Conservation (phyloP, 2,888 invertebrate species). For the Deroplatys truncata region DNA sequence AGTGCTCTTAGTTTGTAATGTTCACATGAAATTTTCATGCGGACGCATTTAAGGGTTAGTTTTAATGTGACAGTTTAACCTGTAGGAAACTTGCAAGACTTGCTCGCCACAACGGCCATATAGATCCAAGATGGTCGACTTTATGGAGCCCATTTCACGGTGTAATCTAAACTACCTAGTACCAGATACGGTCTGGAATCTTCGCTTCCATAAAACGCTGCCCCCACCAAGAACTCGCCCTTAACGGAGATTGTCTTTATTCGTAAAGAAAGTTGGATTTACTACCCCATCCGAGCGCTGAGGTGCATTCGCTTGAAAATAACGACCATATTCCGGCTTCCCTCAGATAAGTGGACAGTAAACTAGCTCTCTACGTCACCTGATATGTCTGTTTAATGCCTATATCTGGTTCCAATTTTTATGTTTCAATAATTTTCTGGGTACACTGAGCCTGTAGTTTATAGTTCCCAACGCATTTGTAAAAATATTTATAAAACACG, state of each 20-base stretch:
- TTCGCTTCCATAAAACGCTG: background rate
- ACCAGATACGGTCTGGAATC: background rate
- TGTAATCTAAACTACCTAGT: background rate
- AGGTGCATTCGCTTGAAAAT: background rate
- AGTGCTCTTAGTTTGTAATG: background rate
- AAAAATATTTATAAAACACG: no score
- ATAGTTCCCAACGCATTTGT: no score
- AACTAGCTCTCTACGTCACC: background rate
- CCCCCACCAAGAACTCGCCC: background rate
- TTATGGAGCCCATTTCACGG: background rate
- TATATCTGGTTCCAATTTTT: background rate
- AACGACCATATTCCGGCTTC: background rate
- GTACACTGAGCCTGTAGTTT: no score
- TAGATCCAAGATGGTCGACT: background rate
- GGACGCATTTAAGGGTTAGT: background rate
- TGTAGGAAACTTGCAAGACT: background rate
- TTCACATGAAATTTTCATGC: background rate
- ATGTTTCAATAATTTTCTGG: no score
- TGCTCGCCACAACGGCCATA: background rate
- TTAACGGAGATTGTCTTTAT: background rate
- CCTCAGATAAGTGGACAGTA: background rate
- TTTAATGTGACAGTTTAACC: background rate
- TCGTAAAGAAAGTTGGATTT: background rate
- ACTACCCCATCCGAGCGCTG: background rate
- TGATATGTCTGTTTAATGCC: background rate